Percentiles rank a stretch among this genome's conserved stretches.
phyloP scores from a whole-genome alignment of 2,888 invertebrate species.

The Drosophila rubida region DNA sequence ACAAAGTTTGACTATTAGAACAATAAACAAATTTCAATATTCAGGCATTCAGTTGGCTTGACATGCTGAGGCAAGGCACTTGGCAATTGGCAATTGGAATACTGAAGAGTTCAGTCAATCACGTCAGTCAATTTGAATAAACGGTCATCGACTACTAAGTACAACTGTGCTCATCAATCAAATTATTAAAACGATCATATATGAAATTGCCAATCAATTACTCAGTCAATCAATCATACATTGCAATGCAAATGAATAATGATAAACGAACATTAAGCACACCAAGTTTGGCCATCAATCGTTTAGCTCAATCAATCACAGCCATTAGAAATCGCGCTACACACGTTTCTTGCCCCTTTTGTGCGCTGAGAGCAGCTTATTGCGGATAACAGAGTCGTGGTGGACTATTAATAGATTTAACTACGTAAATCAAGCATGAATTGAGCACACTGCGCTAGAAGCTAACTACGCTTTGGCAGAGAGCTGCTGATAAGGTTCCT shows the following conservation, averaged over 20 bases:
- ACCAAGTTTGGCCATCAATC: neutral
- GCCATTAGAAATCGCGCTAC: neutral
- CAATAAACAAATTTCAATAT: no score
- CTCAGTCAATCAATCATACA: neutral
- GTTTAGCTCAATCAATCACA: neutral
- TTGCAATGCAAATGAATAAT: no score
- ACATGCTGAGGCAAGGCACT: no score
- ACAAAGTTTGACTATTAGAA: neutral
- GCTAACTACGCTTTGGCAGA: constrained; percentile 1
- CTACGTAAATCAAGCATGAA: neutral
- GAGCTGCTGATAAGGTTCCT: constrained; percentile 8
- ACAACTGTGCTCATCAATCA: neutral
- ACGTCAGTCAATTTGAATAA: neutral
- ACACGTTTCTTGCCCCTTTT: neutral
- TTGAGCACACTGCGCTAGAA: neutral
- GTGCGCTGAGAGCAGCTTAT: neutral
- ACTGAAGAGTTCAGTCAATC: neutral
- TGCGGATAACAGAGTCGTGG: neutral
- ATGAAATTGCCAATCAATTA: no score
- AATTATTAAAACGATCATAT: no score
- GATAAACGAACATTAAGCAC: no score
- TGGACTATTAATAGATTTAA: neutral
- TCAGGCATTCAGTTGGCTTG: no score
- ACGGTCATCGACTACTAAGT: neutral
- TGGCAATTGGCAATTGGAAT: no score